Evolutionary conservation across 2,888 invertebrate species (phyloP).

Genomic region (Stegophylla sp.): DNA sequence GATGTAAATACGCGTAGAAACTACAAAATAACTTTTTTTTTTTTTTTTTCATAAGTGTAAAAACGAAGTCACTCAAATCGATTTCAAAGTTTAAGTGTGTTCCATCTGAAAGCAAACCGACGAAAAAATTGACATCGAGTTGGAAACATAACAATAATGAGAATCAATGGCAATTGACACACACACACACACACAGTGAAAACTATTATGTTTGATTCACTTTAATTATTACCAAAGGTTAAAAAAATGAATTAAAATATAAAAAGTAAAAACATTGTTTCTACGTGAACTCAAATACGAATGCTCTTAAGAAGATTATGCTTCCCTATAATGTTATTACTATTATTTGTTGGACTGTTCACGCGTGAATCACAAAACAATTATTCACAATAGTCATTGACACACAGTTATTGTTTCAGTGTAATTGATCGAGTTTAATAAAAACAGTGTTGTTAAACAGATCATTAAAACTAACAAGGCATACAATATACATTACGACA

Average conservation of each 20-base stretch:
- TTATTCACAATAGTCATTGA: background rate
- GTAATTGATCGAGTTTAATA: background rate
- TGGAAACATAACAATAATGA: background rate
- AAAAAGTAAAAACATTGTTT: background rate
- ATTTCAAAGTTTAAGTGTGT: background rate
- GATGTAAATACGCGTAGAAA: background rate
- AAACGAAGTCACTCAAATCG: background rate
- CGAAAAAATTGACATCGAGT: background rate
- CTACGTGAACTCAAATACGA: background rate
- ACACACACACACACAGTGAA: background rate
- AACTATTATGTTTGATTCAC: constrained; percentile 6
- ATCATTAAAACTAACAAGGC: no score
- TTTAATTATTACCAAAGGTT: background rate
- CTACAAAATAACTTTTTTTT: no score
- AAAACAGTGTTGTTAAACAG: background rate
- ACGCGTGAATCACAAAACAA: background rate
- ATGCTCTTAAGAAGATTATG: background rate
- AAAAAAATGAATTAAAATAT: background rate
- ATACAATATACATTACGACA: no score
- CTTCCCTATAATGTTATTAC: no score
- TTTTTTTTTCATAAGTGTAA: background rate
- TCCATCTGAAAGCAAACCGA: background rate
- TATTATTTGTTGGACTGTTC: background rate
- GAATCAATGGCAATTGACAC: background rate
- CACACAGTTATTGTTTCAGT: background rate